Percentiles rank a stretch among this genome's conserved stretches.
Conservation (phyloP, 2,888 invertebrate genomes). For the Oscheius onirici region DNA sequence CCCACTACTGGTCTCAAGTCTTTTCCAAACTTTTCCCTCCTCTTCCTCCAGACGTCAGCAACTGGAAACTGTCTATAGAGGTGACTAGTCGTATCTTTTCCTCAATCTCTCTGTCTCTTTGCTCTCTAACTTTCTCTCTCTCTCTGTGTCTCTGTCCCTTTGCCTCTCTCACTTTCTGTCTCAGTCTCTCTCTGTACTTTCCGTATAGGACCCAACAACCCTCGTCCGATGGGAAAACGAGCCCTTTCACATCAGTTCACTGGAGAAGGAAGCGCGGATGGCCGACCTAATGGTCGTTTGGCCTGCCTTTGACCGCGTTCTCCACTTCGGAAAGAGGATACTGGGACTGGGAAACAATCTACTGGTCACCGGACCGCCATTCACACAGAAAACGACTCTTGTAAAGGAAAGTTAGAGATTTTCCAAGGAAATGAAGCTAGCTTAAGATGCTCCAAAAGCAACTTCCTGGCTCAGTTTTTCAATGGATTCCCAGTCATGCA, state of each 20-base stretch:
- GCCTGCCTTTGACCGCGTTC: constrained; percentile 56
- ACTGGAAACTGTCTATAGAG: constrained; percentile 22
- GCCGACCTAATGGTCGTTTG: constrained; percentile 52
- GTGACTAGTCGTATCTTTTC: too few species aligned
- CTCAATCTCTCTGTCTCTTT: too few species aligned
- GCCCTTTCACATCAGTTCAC: constrained; percentile 46
- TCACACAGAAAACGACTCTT: constrained; percentile 58
- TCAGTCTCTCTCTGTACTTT: too few species aligned
- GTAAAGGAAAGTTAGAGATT: constrained; percentile 27
- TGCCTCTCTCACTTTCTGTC: too few species aligned
- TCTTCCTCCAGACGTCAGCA: constrained; percentile 9
- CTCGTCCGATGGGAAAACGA: constrained; percentile 52
- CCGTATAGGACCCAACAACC: neutral
- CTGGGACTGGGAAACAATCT: constrained; percentile 49
- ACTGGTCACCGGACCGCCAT: constrained; percentile 55
- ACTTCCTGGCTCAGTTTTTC: neutral
- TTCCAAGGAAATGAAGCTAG: too few species aligned
- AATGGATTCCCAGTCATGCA: constrained; percentile 51
- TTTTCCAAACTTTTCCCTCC: constrained; percentile 7
- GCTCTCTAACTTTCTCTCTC: too few species aligned
- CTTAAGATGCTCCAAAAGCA: constrained; percentile 18
- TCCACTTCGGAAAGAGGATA: constrained; percentile 52
- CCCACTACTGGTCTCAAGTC: neutral
- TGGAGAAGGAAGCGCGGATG: constrained; percentile 53
- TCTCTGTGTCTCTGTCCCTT: too few species aligned